Conservation (phyloP, 2,888 invertebrate genomes). For the Prenolepis imparis region DNA sequence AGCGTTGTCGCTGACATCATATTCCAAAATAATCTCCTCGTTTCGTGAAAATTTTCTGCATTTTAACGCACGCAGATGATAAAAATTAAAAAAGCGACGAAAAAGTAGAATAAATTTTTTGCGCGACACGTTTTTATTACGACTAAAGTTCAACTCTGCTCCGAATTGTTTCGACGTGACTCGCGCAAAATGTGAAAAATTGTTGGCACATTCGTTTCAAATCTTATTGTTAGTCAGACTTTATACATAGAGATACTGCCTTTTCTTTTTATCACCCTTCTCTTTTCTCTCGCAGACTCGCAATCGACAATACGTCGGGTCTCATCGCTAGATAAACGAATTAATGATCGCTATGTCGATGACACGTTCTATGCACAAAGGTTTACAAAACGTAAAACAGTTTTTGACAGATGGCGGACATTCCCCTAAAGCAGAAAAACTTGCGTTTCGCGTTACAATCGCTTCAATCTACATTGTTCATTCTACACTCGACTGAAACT, state of each 20-base stretch:
- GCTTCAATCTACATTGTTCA: background rate
- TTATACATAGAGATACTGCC: background rate
- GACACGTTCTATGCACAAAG: background rate
- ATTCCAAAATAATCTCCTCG: background rate
- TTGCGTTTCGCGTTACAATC: background rate
- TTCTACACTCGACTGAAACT: background rate
- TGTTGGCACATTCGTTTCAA: conserved; percentile 45
- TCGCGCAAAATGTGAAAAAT: conserved; percentile 47
- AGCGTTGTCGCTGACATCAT: background rate
- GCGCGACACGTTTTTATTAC: conserved; percentile 2
- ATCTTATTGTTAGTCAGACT: conserved; percentile 17
- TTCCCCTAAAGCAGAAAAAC: background rate
- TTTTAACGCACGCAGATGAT: background rate
- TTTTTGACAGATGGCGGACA: background rate
- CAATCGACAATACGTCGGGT: background rate
- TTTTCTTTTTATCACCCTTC: background rate
- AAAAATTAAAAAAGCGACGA: conserved; percentile 11
- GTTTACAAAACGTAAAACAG: background rate
- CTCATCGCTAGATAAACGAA: background rate
- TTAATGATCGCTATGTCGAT: background rate
- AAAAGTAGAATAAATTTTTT: conserved; percentile 16
- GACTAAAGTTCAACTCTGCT: conserved; percentile 30
- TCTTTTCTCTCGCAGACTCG: background rate
- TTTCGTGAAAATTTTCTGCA: background rate
- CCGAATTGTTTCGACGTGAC: conserved; percentile 32